Evolutionary conservation across 2,113 vertebrate genomes (phyloP), one percentile per base, ranked within the genome.

Genomic region (Zonotrichia leucophrys): DNA sequence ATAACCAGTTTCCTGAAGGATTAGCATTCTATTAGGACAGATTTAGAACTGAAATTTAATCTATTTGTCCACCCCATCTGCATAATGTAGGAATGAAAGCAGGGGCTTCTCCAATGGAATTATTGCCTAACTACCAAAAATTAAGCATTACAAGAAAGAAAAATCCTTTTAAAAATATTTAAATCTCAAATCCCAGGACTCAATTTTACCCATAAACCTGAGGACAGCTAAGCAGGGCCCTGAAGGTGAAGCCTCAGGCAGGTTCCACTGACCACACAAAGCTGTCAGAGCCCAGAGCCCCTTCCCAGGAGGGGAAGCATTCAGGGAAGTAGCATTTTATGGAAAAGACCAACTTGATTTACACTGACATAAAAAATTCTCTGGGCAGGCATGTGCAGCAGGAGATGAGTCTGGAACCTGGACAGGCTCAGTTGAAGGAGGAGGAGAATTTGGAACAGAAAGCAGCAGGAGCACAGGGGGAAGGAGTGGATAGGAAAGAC

Each of bases 271-370:
- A 53, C 47, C 47, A 53, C 2, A 0, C 2, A 20, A 70, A 31
- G 2, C 47, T 68, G 35, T 24, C 77, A 83, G 68, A 86, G n/a
- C 56, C 52, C 75, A 33, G 60, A 18, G 66, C 31, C n/a, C 24
- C 2, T n/a, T 15, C 22, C 56, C 37, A n/a, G 17, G 49, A 17
- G 3, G 2, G 2, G 16, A 67, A 15, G 12, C 8, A 22, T 18
- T 42, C 33, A 23, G 39, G 21, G 42, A 52, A 62, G 10, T 0
- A 0, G 2, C 2, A 3, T 42, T 63, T 86, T 28, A 64, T 21
- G 9, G 12, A 47, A 50, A 64, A 69, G 21, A n/a, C 3, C 4
- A 30, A 10, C 52, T 47, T 64, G 12, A 12, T 47, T 86, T 56
- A 64, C 20, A 73, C 2, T 23, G 22, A 20, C 28, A n/a, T 33